A percentile compares a stretch with the other conserved stretches of the same genome.
Evolutionary conservation across 2,797 vertebrate genomes (phyloP).

Genomic region (Etheostoma nigrum): DNA sequence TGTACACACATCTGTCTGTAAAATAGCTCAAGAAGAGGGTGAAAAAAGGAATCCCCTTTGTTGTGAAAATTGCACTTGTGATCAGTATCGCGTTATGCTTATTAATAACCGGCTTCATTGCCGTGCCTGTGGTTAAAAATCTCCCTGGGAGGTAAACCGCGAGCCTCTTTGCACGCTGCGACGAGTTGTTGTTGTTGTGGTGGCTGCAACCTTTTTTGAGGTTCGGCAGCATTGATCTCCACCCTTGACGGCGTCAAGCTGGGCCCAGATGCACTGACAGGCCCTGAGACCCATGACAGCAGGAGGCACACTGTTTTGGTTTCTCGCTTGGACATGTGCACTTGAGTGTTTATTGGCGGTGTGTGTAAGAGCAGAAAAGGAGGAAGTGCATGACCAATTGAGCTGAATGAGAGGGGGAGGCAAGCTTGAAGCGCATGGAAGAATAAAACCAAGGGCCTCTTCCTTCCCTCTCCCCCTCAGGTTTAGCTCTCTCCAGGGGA

Average conservation of each 20-base stretch:
- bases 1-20: constrained; percentile 31
- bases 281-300: constrained; percentile 2
- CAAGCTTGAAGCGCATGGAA: constrained; percentile 38
- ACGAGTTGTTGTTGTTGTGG: background rate
- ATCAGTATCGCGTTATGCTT: constrained; percentile 2
- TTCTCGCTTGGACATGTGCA: constrained; percentile 17
- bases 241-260: constrained; percentile 9
- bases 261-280: constrained; percentile 24
- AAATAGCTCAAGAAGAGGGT: constrained; percentile 3
- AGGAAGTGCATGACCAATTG: constrained; percentile 66
- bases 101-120: constrained; percentile 15
- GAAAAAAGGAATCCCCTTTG: background rate
- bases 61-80: constrained; percentile 20
- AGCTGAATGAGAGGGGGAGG: constrained; percentile 62
- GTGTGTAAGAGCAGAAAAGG: constrained; percentile 25
- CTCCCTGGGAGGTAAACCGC: background rate
- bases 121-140: background rate
- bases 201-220: constrained; percentile 39
- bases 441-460: constrained; percentile 41
- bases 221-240: constrained; percentile 43
- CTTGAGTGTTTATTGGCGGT: constrained; percentile 35
- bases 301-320: constrained; percentile 44
- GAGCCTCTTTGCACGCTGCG: constrained; percentile 3
- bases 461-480: constrained; percentile 14
- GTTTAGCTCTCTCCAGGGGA: constrained; percentile 60